Evolutionary conservation across 2,797 vertebrate genomes (phyloP).

Genomic region (Vespertilio murinus): DNA sequence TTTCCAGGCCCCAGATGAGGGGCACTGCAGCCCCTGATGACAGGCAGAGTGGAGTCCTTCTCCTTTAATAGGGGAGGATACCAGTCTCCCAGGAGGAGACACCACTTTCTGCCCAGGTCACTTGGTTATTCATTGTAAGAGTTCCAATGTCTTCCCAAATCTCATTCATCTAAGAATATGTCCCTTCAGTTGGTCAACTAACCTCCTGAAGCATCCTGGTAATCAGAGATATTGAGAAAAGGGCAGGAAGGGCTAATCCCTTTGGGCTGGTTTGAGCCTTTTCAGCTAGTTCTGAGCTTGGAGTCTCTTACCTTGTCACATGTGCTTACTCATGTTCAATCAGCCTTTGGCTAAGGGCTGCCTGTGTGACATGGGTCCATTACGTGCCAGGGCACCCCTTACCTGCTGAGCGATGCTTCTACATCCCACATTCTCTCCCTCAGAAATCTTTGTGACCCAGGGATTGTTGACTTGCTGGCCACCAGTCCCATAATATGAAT

Average conservation of each 20-base stretch:
- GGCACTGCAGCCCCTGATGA: not conserved
- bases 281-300: not conserved
- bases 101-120: not conserved
- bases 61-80: not conserved
- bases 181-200: not conserved
- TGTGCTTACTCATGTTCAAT: not conserved
- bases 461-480: not conserved
- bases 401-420: not conserved
- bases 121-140: not conserved
- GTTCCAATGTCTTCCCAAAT: not conserved
- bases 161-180: not conserved
- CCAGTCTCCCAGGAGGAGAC: not conserved
- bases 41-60: not conserved
- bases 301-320: not conserved
- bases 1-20: not conserved
- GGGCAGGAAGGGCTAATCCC: too few species aligned
- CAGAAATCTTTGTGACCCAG: rapidly evolving
- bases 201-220: not conserved
- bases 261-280: not conserved
- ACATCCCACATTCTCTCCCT: not conserved
- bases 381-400: not conserved
- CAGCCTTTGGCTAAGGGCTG: not conserved
- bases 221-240: not conserved
- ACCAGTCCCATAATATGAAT: not conserved
- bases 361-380: not conserved